Evolutionary conservation across 2,113 vertebrate genomes (phyloP).

Genomic region (Hyperopisus bebe): DNA sequence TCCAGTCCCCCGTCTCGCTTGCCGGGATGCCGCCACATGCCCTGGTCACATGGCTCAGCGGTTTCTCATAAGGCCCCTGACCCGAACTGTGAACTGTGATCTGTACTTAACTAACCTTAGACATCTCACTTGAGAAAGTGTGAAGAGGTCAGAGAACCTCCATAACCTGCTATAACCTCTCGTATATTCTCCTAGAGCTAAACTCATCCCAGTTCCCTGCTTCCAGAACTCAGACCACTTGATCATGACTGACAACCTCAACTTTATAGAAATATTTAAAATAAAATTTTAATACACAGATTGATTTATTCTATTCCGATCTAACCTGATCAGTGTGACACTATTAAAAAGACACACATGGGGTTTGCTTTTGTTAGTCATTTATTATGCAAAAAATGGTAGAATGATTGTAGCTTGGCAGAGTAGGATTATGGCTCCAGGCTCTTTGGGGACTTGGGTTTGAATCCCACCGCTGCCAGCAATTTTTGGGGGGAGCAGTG

Average conservation of each 20-base stretch:
- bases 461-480: background rate
- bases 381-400: background rate
- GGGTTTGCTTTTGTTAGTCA: background rate
- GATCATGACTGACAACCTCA: background rate
- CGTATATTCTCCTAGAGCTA: background rate
- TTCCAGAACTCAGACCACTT: background rate
- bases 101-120: background rate
- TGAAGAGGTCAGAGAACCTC: background rate
- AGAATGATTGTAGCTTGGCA: background rate
- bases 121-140: background rate
- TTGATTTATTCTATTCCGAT: background rate
- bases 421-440: background rate
- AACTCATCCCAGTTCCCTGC: background rate
- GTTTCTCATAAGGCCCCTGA: background rate
- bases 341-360: background rate
- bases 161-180: background rate
- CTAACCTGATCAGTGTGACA: background rate
- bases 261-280: background rate
- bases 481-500: background rate
- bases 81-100: background rate
- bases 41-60: background rate
- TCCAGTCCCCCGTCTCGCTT: background rate
- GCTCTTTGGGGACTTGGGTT: background rate
- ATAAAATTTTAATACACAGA: background rate
- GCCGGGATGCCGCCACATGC: background rate